Conservation (phyloP, 2,797 vertebrate genomes). For the Diglossa cyanea region DNA sequence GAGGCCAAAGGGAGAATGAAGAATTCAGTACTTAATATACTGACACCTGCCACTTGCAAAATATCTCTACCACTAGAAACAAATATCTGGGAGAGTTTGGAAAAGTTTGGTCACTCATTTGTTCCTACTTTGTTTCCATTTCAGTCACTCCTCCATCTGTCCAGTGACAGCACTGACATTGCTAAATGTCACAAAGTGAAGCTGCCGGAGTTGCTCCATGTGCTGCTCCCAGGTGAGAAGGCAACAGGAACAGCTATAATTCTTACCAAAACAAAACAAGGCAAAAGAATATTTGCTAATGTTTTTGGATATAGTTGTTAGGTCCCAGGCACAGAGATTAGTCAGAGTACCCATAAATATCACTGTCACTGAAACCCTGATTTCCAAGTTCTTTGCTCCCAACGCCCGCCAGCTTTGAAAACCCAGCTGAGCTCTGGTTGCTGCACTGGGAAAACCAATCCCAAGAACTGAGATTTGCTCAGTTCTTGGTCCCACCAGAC, state of each 20-base stretch:
- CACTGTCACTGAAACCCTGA: neutral
- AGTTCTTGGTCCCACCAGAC: neutral
- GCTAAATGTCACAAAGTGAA: neutral
- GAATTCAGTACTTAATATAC: neutral
- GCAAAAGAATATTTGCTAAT: neutral
- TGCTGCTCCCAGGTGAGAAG: constrained; percentile 19
- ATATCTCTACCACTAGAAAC: neutral
- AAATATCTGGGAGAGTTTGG: neutral
- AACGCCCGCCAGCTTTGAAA: neutral
- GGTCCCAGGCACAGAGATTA: neutral
- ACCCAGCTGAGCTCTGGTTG: neutral
- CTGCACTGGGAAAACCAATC: neutral
- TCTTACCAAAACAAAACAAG: neutral
- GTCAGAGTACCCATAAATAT: neutral
- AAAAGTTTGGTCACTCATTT: neutral
- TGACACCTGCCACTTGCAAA: constrained; percentile 43
- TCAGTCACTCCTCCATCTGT: neutral
- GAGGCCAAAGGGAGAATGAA: constrained; percentile 10
- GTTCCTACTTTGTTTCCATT: neutral
- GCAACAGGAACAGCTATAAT: neutral
- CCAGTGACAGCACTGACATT: neutral
- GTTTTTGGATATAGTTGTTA: neutral
- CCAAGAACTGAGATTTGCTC: neutral
- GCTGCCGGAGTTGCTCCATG: neutral
- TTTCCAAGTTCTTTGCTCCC: neutral